Percentiles rank a stretch among this genome's conserved stretches.
These are phyloP conservation scores for Hermodice carunculata DNA, from an alignment of 2,888 invertebrate species.

Conservation along the genomic window DNA sequence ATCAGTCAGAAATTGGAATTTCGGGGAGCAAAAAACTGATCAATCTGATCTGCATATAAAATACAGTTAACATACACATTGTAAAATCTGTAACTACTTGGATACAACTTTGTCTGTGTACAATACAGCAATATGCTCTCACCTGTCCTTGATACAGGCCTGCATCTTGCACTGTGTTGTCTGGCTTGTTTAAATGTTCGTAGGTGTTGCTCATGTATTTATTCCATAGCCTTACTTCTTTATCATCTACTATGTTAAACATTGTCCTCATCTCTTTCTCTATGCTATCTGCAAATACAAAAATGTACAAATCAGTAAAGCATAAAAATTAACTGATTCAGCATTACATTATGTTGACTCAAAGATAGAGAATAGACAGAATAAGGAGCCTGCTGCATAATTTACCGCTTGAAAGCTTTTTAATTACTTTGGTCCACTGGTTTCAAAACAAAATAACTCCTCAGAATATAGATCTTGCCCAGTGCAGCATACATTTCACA, in stretches of 20 bases:
- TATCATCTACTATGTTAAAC: conserved; percentile 68
- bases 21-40: neutral
- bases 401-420: no score
- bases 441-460: no score
- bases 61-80: neutral
- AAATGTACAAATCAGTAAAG: no score
- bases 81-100: neutral
- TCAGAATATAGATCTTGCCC: no score
- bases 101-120: neutral
- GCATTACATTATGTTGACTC: no score
- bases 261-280: conserved; percentile 66
- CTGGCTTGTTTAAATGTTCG: conserved; percentile 68
- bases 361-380: no score
- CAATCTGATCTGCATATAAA: neutral
- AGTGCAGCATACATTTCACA: no score
- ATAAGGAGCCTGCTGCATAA: no score
- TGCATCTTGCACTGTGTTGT: conserved; percentile 69
- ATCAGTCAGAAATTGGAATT: no score
- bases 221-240: conserved; percentile 70
- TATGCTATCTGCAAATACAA: conserved; percentile 55
- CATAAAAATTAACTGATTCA: no score
- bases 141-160: conserved; percentile 69
- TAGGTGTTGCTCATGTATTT: conserved; percentile 69
- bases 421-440: no score
- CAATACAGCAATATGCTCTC: no score